Evolutionary conservation across 2,797 vertebrate genomes (phyloP).

Genomic region (Silurus aristotelis): DNA sequence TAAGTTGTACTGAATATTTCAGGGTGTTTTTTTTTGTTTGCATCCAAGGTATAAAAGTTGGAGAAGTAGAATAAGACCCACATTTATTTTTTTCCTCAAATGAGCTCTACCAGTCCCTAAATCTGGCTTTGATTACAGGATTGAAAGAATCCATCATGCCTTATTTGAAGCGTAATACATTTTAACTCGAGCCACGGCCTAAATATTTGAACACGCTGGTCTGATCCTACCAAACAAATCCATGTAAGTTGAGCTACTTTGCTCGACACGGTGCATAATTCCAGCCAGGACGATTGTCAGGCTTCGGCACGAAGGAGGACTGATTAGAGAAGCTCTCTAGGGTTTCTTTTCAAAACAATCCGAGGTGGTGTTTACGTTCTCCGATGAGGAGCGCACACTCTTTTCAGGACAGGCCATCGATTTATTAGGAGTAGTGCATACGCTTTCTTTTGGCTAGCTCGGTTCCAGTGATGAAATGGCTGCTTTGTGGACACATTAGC

Average conservation of each 20-base stretch:
- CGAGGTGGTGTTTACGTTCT: conserved; percentile 25
- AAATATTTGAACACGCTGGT: conserved; percentile 47
- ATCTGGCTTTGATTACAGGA: conserved; percentile 53
- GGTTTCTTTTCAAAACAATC: conserved; percentile 8
- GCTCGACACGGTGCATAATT: background rate
- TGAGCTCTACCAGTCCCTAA: conserved; percentile 42
- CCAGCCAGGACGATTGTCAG: conserved; percentile 1
- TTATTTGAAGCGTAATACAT: conserved; percentile 55
- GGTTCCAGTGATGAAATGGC: background rate
- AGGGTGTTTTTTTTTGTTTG: background rate
- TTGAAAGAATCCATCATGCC: conserved; percentile 52
- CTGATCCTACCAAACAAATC: conserved; percentile 40
- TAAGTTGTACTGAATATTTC: background rate
- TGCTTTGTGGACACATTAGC: background rate
- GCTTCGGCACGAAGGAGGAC: background rate
- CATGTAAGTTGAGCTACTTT: conserved; percentile 29
- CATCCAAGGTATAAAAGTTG: conserved; percentile 29
- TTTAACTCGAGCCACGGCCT: conserved; percentile 48
- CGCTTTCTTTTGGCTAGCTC: background rate
- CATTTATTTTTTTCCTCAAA: conserved; percentile 39
- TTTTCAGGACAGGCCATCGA: background rate
- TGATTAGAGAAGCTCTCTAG: conserved; percentile 23
- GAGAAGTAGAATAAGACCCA: conserved; percentile 26
- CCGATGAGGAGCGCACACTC: background rate
- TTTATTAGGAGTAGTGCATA: background rate